phyloP scores from a whole-genome alignment of 2,797 vertebrate genomes.

The Meda fulgida region DNA sequence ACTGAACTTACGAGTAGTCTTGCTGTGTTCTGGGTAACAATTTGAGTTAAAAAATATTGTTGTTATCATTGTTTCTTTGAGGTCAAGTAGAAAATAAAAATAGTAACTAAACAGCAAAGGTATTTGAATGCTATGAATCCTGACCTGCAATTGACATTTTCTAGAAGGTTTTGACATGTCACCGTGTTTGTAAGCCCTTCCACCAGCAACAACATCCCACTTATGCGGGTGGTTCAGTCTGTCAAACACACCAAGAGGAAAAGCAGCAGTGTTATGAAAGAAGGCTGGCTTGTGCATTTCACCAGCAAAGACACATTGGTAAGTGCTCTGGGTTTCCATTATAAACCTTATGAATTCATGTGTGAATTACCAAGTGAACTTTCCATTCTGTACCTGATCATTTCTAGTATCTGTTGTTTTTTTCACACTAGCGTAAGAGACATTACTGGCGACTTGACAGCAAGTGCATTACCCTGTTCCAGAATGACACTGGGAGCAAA shows the following conservation, averaged over 20 bases:
- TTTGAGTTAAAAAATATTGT: background rate
- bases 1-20: background rate
- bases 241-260: constrained; percentile 97
- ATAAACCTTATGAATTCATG: constrained; percentile 18
- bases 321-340: constrained; percentile 62
- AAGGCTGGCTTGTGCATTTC: constrained; percentile 98
- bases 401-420: background rate
- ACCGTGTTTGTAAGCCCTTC: constrained; percentile 82
- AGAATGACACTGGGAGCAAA: constrained; percentile 95
- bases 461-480: constrained; percentile 96
- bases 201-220: constrained; percentile 98
- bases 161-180: constrained; percentile 36
- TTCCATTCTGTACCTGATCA: background rate
- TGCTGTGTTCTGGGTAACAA: background rate
- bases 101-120: background rate
- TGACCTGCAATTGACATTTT: constrained; percentile 29
- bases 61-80: background rate
- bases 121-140: constrained; percentile 4
- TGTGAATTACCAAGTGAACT: constrained; percentile 11
- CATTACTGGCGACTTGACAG: constrained; percentile 98
- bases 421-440: constrained; percentile 74
- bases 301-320: constrained; percentile 95
- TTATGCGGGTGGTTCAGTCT: constrained; percentile 97
- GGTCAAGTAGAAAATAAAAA: background rate
- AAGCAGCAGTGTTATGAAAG: constrained; percentile 94